phyloP scores from a whole-genome alignment of 1,140 invertebrate genomes.

The Luehdorfia chinensis region DNA sequence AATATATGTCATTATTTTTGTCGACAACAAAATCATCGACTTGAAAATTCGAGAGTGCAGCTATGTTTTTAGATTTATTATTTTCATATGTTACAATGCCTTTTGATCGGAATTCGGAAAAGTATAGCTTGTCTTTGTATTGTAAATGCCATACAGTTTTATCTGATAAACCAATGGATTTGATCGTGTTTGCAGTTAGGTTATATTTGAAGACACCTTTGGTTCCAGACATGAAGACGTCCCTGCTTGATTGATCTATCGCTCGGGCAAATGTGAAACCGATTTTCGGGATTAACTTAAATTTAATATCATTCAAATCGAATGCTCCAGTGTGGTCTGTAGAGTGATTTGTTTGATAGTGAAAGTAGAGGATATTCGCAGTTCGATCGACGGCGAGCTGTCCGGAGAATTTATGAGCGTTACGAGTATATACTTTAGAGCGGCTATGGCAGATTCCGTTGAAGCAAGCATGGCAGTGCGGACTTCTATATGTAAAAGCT shows the following conservation, averaged over 20 bases:
- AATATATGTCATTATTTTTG: conserved; percentile 47
- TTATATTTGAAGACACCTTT: conserved; percentile 46
- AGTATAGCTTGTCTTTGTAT: conserved; percentile 43
- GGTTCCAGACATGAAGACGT: conserved; percentile 42
- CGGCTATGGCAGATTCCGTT: conserved; percentile 40
- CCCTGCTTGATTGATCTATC: conserved; percentile 39
- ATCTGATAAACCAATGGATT: conserved; percentile 29
- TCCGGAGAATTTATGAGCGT: conserved; percentile 39
- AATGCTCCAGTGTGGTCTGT: conserved; percentile 45
- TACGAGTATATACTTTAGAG: conserved; percentile 33
- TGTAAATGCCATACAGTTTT: conserved; percentile 59
- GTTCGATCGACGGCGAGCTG: conserved; percentile 50
- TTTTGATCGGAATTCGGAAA: conserved; percentile 39
- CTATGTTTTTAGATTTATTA: conserved; percentile 34
- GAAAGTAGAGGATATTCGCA: conserved; percentile 47
- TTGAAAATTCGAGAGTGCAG: conserved; percentile 31
- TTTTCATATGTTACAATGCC: conserved; percentile 42
- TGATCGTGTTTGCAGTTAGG: conserved; percentile 29
- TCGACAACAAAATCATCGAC: conserved; percentile 59
- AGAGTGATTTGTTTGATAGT: conserved; percentile 36
- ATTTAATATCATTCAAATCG: conserved; percentile 38
- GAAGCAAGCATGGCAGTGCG: conserved; percentile 46
- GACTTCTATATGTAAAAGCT: conserved; percentile 9
- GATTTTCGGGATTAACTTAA: conserved; percentile 31
- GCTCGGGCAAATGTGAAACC: conserved; percentile 49